Evolutionary conservation across 2,888 invertebrate species (phyloP).

Genomic region (Tachina fera): DNA sequence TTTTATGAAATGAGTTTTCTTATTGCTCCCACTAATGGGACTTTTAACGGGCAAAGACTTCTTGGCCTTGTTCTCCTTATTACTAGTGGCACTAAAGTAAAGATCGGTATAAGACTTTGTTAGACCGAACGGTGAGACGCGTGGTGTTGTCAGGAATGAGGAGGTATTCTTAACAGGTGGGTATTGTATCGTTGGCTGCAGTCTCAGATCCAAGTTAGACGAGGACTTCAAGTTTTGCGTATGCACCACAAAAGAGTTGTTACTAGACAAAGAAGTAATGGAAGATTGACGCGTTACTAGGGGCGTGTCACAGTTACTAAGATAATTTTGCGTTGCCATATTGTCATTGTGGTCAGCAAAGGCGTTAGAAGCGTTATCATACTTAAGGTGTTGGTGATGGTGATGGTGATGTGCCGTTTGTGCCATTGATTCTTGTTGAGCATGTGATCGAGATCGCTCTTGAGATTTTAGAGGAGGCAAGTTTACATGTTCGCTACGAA

Average conservation of each 20-base stretch:
- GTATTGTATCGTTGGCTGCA: slow-evolving; percentile 8
- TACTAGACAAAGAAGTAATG: slow-evolving; percentile 62
- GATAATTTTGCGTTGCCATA: slow-evolving; percentile 60
- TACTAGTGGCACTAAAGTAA: slow-evolving; percentile 47
- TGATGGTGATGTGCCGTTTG: slow-evolving; percentile 39
- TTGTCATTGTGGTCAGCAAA: slow-evolving; percentile 66
- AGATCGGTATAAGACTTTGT: slow-evolving; percentile 73
- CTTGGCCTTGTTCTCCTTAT: slow-evolving; percentile 68
- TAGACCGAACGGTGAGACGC: slow-evolving; percentile 75
- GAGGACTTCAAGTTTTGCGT: slow-evolving; percentile 15
- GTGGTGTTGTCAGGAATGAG: slow-evolving; percentile 74
- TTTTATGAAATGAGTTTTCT: slow-evolving; percentile 78
- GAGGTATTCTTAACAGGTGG: slow-evolving; percentile 70
- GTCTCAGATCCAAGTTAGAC: slow-evolving; percentile 25
- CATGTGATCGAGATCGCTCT: slow-evolving; percentile 32
- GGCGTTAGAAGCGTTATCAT: background rate
- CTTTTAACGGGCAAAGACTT: slow-evolving; percentile 61
- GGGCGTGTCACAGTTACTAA: background rate
- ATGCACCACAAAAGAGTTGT: slow-evolving; percentile 26
- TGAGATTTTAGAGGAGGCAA: slow-evolving; percentile 70
- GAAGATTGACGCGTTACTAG: slow-evolving; percentile 62
- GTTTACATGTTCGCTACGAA: slow-evolving; percentile 29
- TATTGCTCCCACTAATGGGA: slow-evolving; percentile 75
- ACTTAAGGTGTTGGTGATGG: slow-evolving; percentile 39
- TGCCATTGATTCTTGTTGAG: slow-evolving; percentile 12